Evolutionary conservation across 2,113 vertebrate genomes (phyloP).

Genomic region (Lepisosteus oculatus): DNA sequence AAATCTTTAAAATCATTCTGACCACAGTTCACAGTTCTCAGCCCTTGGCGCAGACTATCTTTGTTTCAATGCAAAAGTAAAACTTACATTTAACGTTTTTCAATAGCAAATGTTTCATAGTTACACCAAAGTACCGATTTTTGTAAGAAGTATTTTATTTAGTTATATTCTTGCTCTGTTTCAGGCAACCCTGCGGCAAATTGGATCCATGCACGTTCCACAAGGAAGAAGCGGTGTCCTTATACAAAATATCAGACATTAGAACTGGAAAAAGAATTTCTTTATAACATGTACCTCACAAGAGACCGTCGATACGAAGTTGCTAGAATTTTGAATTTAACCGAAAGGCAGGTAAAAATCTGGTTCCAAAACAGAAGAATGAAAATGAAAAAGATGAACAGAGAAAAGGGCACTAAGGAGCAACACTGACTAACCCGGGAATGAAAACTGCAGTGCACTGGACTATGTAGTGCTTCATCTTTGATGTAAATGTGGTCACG

Average conservation of each 20-base stretch:
- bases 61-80: too few relatives aligned
- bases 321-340: constrained; percentile 93
- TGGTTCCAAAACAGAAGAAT: constrained; percentile 99
- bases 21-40: neutral
- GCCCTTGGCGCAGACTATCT: neutral
- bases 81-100: too few relatives aligned
- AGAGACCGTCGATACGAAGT: constrained; percentile 94
- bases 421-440: constrained; percentile 52
- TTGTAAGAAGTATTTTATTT: neutral
- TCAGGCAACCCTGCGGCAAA: constrained; percentile 94
- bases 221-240: constrained; percentile 95
- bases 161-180: constrained; percentile 43
- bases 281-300: constrained; percentile 98
- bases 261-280: constrained; percentile 97
- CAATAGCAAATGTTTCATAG: too few relatives aligned
- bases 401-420: constrained; percentile 84
- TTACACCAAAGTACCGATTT: too few relatives aligned
- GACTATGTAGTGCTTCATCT: constrained; percentile 10
- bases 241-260: constrained; percentile 98
- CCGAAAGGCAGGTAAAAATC: constrained; percentile 98
- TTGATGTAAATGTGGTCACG: constrained; percentile 22
- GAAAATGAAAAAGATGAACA: constrained; percentile 99
- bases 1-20: constrained; percentile 34
- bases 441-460: constrained; percentile 9
- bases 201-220: constrained; percentile 97